phyloP scores from a whole-genome alignment of 2,888 invertebrate species.

The Kryphioiulus occultus region DNA sequence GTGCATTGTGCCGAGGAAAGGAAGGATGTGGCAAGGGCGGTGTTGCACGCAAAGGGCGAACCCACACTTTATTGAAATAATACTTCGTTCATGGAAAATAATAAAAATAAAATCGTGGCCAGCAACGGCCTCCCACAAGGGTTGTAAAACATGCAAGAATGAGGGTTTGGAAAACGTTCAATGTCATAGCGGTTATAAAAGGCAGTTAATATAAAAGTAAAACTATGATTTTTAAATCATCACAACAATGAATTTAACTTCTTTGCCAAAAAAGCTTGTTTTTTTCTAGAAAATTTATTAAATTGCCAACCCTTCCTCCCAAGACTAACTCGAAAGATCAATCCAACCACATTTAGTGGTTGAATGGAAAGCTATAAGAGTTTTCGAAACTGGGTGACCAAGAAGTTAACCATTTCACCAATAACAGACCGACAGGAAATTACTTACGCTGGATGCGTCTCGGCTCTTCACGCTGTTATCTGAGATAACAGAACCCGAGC shows the following conservation, averaged over 20 bases:
- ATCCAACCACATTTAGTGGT: no score
- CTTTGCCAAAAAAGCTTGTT: neutral
- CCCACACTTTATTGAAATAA: neutral
- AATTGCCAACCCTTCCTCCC: no score
- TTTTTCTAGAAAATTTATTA: no score
- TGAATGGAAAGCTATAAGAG: no score
- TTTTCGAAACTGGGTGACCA: no score
- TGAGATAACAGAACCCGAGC: slow-evolving; percentile 5
- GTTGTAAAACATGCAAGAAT: neutral
- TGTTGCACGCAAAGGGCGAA: slow-evolving; percentile 22
- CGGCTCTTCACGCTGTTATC: slow-evolving; percentile 25
- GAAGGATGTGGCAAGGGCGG: neutral
- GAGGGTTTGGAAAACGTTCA: neutral
- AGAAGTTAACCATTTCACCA: neutral
- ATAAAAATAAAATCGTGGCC: neutral
- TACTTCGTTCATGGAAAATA: neutral
- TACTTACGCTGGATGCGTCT: slow-evolving; percentile 25
- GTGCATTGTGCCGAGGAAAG: neutral
- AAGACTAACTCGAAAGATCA: no score
- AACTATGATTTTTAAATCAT: neutral
- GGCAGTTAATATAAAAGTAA: neutral
- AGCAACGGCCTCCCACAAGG: neutral
- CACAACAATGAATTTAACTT: neutral
- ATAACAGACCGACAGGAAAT: neutral
- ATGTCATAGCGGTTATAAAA: neutral